phyloP scores from a whole-genome alignment of 2,888 invertebrate genomes.

The Xestoiulus laeticollis region DNA sequence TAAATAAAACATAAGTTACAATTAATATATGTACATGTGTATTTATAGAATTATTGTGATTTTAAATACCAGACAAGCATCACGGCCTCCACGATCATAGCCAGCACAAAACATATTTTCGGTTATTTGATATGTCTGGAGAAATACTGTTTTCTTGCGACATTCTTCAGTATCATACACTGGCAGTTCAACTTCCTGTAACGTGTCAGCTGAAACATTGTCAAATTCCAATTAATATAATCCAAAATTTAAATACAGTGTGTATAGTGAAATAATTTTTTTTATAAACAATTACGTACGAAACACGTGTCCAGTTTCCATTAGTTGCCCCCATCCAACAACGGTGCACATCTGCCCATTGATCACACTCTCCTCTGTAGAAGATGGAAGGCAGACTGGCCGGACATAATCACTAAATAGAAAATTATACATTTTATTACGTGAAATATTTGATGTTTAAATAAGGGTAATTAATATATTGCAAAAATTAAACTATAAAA shows the following conservation, averaged over 20 bases:
- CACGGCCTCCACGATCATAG: slow-evolving; percentile 79
- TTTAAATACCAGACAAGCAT: slow-evolving; percentile 75
- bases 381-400: slow-evolving; percentile 74
- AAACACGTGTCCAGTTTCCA: slow-evolving; percentile 73
- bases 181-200: slow-evolving; percentile 83
- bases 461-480: neutral
- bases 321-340: slow-evolving; percentile 83
- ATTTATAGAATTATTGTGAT: slow-evolving; percentile 2
- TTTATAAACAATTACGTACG: neutral
- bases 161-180: slow-evolving; percentile 81
- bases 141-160: slow-evolving; percentile 75
- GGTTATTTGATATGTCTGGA: slow-evolving; percentile 79
- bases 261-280: slow-evolving; percentile 44
- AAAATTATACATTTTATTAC: neutral
- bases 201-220: slow-evolving; percentile 74
- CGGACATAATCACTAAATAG: slow-evolving; percentile 70
- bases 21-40: neutral
- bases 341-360: slow-evolving; percentile 79
- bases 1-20: slow-evolving; percentile 1
- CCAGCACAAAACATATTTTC: slow-evolving; percentile 86
- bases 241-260: slow-evolving; percentile 3
- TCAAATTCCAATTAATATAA: slow-evolving; percentile 1
- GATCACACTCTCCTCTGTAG: slow-evolving; percentile 66
- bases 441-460: neutral
- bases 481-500: neutral